Conservation (phyloP, 2,113 vertebrate species). For the Chaetorhynchus papuensis region DNA sequence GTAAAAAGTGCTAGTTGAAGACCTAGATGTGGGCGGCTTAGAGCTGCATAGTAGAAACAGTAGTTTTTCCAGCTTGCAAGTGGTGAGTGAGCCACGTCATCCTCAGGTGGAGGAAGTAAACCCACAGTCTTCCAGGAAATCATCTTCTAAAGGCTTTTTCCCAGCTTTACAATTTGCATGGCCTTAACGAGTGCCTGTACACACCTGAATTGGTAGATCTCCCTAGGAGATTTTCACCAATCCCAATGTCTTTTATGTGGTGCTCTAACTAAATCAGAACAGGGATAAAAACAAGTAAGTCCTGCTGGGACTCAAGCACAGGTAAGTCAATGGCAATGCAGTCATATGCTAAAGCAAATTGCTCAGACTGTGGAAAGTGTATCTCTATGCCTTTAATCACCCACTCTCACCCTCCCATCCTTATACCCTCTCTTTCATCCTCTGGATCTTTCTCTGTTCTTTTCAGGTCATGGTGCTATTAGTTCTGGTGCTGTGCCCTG, state of each 20-base stretch:
- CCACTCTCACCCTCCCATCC: not conserved
- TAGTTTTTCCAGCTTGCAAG: fast-evolving
- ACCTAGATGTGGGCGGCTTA: not conserved
- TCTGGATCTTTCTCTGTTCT: not conserved
- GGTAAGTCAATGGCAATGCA: not conserved
- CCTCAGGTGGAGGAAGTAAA: not conserved
- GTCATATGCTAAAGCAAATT: not conserved
- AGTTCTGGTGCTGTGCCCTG: not conserved
- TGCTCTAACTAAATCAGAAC: not conserved
- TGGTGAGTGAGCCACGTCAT: not conserved
- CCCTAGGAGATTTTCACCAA: not conserved
- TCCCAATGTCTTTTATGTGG: not conserved
- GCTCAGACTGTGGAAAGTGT: not conserved
- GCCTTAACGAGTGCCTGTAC: not conserved
- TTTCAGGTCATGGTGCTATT: not conserved
- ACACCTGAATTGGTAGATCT: not conserved
- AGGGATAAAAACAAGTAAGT: not conserved
- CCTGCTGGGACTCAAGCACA: not conserved
- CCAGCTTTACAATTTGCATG: not conserved
- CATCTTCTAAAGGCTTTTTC: not conserved
- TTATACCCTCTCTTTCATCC: not conserved
- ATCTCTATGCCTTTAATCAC: not conserved
- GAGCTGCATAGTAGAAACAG: not conserved
- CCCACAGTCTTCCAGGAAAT: not conserved
- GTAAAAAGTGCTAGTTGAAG: not conserved